A percentile compares a stretch with the other conserved stretches of the same genome.
Evolutionary conservation across 1,140 invertebrate genomes (phyloP).

Genomic region (Drosophila baimaii): DNA sequence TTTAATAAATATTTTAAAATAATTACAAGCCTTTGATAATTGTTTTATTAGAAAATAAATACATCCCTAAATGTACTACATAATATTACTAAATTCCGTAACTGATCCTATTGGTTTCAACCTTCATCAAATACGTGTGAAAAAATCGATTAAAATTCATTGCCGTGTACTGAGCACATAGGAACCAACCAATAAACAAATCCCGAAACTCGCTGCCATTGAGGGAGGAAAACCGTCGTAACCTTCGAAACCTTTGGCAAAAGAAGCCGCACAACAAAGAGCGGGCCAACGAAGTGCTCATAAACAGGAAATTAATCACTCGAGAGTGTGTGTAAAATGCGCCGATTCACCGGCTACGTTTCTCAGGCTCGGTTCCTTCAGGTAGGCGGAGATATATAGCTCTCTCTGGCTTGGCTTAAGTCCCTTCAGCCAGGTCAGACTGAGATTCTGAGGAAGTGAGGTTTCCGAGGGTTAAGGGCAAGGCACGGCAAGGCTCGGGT

Average conservation of each 20-base stretch:
- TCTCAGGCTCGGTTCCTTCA: constrained; percentile 26
- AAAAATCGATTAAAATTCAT: neutral
- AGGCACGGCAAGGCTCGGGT: constrained; percentile 9
- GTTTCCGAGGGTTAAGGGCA: constrained; percentile 15
- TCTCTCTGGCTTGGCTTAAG: constrained; percentile 4
- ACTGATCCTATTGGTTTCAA: neutral
- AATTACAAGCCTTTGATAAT: no score
- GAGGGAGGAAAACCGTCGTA: constrained; percentile 39
- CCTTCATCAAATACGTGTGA: neutral
- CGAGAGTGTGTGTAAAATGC: constrained; percentile 59
- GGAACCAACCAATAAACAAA: constrained; percentile 14
- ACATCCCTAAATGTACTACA: neutral
- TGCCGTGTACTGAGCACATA: constrained; percentile 27
- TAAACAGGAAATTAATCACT: constrained; percentile 81
- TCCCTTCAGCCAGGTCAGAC: constrained; percentile 8
- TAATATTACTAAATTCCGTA: no score
- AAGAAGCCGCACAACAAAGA: constrained; percentile 70
- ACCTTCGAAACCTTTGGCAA: constrained; percentile 31
- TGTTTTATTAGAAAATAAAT: no score
- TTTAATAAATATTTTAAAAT: no score
- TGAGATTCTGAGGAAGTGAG: constrained; percentile 35
- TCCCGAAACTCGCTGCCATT: constrained; percentile 39
- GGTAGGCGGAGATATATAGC: constrained; percentile 20
- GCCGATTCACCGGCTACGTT: constrained; percentile 46
- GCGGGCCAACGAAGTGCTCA: constrained; percentile 58